Percentiles rank a stretch among this genome's conserved stretches.
Evolutionary conservation across 2,888 invertebrate species (phyloP).

Genomic region (Drosophila siamana): DNA sequence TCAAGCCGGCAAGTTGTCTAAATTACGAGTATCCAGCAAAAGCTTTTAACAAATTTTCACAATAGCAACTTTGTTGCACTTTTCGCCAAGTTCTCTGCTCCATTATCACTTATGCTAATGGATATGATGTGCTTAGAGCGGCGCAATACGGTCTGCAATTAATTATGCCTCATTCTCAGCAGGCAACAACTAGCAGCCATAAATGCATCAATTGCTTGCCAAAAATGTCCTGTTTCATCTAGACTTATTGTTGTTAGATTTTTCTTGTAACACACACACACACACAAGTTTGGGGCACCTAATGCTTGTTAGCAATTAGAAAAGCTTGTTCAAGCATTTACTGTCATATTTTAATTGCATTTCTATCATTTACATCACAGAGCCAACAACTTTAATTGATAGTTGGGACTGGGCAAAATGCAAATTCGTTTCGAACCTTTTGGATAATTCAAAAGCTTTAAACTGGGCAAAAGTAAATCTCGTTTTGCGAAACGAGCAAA

Average conservation of each 20-base stretch:
- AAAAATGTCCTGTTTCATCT: no score
- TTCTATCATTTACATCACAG: constrained; percentile 24
- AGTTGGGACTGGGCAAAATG: constrained; percentile 13
- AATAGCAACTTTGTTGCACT: constrained; percentile 35
- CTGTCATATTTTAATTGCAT: constrained; percentile 47
- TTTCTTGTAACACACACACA: background rate
- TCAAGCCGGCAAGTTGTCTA: constrained; percentile 31
- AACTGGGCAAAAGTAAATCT: constrained; percentile 26
- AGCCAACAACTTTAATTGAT: constrained; percentile 18
- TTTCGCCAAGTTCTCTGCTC: constrained; percentile 10
- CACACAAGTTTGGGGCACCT: background rate
- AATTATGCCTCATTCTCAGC: background rate
- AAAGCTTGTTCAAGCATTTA: constrained; percentile 3
- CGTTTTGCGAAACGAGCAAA: constrained; percentile 28
- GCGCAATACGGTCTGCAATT: background rate
- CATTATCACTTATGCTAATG: constrained; percentile 34
- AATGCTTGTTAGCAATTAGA: background rate
- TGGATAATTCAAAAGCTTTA: constrained; percentile 34
- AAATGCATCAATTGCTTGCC: no score
- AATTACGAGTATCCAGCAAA: constrained; percentile 15
- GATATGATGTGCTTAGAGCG: constrained; percentile 12
- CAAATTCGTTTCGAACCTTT: constrained; percentile 6
- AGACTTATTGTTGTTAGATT: no score
- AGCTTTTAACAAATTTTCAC: constrained; percentile 29
- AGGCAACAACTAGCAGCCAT: background rate